Evolutionary conservation across 2,888 invertebrate genomes (phyloP), one percentile per base, ranked within the genome.

Genomic region (Eretmocerus hayati): DNA sequence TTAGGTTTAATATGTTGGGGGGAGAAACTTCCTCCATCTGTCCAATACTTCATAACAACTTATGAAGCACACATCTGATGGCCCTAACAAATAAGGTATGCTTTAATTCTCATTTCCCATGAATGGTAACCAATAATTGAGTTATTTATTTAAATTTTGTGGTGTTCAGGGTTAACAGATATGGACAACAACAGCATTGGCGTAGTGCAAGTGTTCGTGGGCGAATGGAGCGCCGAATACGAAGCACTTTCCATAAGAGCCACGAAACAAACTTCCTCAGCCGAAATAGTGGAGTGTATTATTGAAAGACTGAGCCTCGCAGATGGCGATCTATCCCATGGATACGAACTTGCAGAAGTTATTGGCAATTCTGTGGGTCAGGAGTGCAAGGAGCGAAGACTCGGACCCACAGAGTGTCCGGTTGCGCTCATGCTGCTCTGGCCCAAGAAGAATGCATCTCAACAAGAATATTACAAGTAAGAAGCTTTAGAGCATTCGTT

Each of bases 231-330:
- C 62, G 84, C 84, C 62, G 86, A 89, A 72, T 90, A 89, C 76
- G 90, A 92, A 75, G 89, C 90, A 56, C 78, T 92, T 56, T 87
- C 87, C 47, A 88, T 93, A 59, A 90, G 92, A 74, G 90, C 91
- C 48, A 90, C 90, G 58, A 92, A 91, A 69, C 88, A 90, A 72
- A 91, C 91, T 50, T 90, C 90, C 59, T 88, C 90, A 0, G 89
- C 90, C 62, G 92, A 93, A 75, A 89, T 93, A 63, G 90, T 92
- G 50, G 82, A 85, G 59, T 91, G 90, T 69, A 91, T 92, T 58
- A 85, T 87, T 54, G 52, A 54, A 63, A 75, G 83, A 58, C 74
- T 85, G 32, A 77, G 78, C 39, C 74, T 85, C 50, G 74, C 74
- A 54, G 80, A 80, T 63, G 73, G 75, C 51, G 68, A 74, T 55